These are phyloP conservation scores for Andrena dorsata DNA, from an alignment of 2,888 invertebrate species.

Conservation along the genomic window DNA sequence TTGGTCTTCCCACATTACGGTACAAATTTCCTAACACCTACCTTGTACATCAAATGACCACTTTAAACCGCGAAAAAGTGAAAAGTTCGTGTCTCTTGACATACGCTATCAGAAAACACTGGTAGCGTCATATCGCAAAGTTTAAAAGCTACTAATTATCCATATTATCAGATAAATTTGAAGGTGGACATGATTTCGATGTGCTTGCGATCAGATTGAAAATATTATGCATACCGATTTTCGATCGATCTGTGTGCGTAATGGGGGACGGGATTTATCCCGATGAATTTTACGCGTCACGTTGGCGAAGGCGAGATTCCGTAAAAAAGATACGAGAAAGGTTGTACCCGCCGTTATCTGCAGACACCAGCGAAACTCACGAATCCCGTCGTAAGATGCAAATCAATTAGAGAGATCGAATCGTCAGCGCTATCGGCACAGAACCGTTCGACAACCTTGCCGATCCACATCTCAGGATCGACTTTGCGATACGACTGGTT, in stretches of 20 bases:
- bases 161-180: slow-evolving; percentile 5
- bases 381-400: slow-evolving; percentile 42
- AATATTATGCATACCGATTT: not conserved
- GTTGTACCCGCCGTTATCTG: not conserved
- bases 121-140: no score
- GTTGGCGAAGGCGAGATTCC: not conserved
- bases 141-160: no score
- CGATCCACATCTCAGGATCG: slow-evolving; percentile 35
- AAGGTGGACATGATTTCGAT: not conserved
- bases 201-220: slow-evolving; percentile 6
- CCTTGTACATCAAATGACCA: no score
- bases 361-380: not conserved
- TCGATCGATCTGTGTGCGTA: not conserved
- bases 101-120: slow-evolving; percentile 7
- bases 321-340: not conserved
- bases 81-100: not conserved
- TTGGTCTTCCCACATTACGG: no score
- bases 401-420: slow-evolving; percentile 51
- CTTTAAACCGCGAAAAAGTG: no score
- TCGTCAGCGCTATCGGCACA: slow-evolving; percentile 37
- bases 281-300: not conserved
- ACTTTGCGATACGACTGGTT: slow-evolving; percentile 32
- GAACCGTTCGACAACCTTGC: slow-evolving; percentile 49
- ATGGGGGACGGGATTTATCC: no score
- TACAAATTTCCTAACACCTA: no score